These are phyloP conservation scores for Saccostrea glomerata DNA, from an alignment of 1,140 invertebrate genomes.

Conservation along the genomic window DNA sequence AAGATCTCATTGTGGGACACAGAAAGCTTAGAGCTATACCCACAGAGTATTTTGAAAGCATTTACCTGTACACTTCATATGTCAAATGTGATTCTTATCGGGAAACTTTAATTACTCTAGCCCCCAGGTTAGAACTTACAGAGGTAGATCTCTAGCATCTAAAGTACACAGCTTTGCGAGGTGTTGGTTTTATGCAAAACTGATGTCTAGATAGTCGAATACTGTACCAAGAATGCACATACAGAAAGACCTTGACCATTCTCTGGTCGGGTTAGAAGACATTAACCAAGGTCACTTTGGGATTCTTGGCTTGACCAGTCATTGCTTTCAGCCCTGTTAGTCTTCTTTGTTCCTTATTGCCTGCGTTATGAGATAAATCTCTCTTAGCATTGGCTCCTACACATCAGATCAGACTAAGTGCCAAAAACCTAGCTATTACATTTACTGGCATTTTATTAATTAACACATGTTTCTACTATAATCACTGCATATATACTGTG, in stretches of 20 bases:
- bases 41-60: not conserved
- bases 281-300: not conserved
- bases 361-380: not conserved
- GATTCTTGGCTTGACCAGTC: not conserved
- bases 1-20: not conserved
- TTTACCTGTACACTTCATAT: not conserved
- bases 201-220: not conserved
- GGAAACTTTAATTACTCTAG: not conserved
- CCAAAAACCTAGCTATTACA: not conserved
- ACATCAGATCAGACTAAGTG: not conserved
- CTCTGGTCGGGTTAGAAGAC: not conserved
- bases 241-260: not conserved
- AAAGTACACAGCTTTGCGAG: not conserved
- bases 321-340: too few relatives aligned
- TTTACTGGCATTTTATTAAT: not conserved
- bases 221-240: not conserved
- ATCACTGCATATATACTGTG: not conserved
- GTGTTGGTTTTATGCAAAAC: not conserved
- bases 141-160: not conserved
- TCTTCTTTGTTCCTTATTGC: not conserved
- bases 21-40: not conserved
- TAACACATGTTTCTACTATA: not conserved
- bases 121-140: not conserved
- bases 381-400: not conserved
- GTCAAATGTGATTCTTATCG: not conserved